phyloP scores from a whole-genome alignment of 1,140 invertebrate genomes.

The Lordiphosa stackelbergi region DNA sequence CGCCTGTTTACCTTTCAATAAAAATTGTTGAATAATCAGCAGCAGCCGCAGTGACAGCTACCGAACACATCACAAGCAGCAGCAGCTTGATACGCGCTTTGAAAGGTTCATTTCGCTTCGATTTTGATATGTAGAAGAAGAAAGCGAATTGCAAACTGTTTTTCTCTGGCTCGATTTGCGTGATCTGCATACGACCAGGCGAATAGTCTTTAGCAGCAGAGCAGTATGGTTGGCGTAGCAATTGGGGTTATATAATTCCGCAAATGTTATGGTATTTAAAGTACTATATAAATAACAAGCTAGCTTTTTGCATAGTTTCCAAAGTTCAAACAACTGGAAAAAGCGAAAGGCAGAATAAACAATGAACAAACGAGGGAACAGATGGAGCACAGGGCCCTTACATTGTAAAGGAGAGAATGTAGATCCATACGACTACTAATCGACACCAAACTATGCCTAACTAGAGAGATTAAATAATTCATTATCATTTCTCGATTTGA shows the following conservation, averaged over 20 bases:
- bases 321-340: slow-evolving; percentile 46
- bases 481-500: no score
- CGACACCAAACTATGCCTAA: not conserved
- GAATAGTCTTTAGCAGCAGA: slow-evolving; percentile 19
- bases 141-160: slow-evolving; percentile 65
- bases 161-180: slow-evolving; percentile 49
- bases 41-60: slow-evolving; percentile 21
- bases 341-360: slow-evolving; percentile 46
- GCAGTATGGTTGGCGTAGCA: slow-evolving; percentile 34
- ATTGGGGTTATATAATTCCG: slow-evolving; percentile 53
- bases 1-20: slow-evolving; percentile 71
- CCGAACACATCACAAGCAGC: slow-evolving; percentile 23
- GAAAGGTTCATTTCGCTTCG: slow-evolving; percentile 55
- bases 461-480: no score
- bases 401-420: slow-evolving; percentile 12
- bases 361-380: slow-evolving; percentile 2
- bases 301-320: slow-evolving; percentile 31
- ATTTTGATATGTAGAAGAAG: slow-evolving; percentile 43
- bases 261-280: slow-evolving; percentile 74
- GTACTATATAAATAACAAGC: slow-evolving; percentile 67
- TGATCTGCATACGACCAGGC: slow-evolving; percentile 61
- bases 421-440: not conserved
- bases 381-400: no score
- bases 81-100: slow-evolving; percentile 36
- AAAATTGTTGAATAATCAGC: slow-evolving; percentile 70